Conservation (phyloP, 2,888 invertebrate species). For the Tinea pellionella region DNA sequence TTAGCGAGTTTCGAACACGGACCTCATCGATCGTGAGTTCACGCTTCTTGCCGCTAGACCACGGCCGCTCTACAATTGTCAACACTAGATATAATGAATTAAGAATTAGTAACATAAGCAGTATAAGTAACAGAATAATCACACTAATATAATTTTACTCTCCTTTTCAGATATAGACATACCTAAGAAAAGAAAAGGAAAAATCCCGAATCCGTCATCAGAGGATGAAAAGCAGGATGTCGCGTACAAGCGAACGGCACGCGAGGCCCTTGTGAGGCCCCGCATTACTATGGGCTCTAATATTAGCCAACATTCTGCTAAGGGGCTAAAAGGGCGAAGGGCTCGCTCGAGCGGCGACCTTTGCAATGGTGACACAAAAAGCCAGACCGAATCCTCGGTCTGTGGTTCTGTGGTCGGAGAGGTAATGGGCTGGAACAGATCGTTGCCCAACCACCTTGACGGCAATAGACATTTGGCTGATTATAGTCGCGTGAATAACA, state of each 20-base stretch:
- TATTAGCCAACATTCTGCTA: conserved; percentile 80
- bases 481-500: conserved; percentile 69
- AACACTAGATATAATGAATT: too few relatives aligned
- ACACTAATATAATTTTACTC: neutral
- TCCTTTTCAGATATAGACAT: neutral
- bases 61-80: too few relatives aligned
- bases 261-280: conserved; percentile 52
- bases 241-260: neutral
- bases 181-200: neutral
- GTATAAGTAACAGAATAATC: neutral
- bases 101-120: too few relatives aligned
- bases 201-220: conserved; percentile 3
- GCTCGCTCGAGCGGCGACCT: conserved; percentile 81
- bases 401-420: conserved; percentile 64
- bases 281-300: conserved; percentile 79
- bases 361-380: conserved; percentile 72
- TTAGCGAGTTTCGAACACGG: too few relatives aligned
- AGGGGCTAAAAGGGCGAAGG: conserved; percentile 77
- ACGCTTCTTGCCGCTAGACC: too few relatives aligned
- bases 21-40: too few relatives aligned
- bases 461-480: conserved; percentile 69
- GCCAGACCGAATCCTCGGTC: conserved; percentile 60
- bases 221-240: conserved; percentile 9
- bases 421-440: conserved; percentile 66
- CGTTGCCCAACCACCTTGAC: conserved; percentile 78